Evolutionary conservation across 2,113 vertebrate genomes (phyloP).

Genomic region (Glaucomys volans): DNA sequence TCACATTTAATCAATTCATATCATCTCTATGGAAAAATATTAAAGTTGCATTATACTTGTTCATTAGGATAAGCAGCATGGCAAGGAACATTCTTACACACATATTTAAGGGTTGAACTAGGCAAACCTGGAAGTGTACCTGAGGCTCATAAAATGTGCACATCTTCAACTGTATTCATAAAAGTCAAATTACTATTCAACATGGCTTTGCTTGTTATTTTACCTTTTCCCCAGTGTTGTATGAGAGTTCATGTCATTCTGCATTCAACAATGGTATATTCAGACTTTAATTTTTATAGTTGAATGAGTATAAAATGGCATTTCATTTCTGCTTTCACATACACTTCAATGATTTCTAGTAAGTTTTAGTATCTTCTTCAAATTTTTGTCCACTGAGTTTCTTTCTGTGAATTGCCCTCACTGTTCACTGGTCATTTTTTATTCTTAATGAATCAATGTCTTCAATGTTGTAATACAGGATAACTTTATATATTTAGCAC

Average conservation of each 20-base stretch:
- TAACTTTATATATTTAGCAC: neutral
- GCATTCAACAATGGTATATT: neutral
- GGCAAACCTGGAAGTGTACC: neutral
- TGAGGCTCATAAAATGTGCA: neutral
- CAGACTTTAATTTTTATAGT: neutral
- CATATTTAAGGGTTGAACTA: neutral
- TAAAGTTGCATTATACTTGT: neutral
- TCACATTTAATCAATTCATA: neutral
- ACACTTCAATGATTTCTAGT: slow-evolving; percentile 1
- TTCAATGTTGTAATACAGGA: neutral
- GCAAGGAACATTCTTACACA: neutral
- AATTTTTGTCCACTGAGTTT: neutral
- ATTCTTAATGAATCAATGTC: neutral
- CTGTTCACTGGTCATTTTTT: neutral
- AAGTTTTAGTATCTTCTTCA: neutral
- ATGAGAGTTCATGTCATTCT: neutral
- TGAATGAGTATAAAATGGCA: neutral
- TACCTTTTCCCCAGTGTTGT: neutral
- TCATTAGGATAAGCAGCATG: neutral
- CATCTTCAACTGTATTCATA: neutral
- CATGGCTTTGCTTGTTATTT: neutral
- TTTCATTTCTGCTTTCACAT: neutral
- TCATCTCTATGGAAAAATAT: neutral
- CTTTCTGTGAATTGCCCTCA: neutral
- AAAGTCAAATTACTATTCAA: neutral